Conservation (phyloP, 2,888 invertebrate species). For the Hyalella azteca region DNA sequence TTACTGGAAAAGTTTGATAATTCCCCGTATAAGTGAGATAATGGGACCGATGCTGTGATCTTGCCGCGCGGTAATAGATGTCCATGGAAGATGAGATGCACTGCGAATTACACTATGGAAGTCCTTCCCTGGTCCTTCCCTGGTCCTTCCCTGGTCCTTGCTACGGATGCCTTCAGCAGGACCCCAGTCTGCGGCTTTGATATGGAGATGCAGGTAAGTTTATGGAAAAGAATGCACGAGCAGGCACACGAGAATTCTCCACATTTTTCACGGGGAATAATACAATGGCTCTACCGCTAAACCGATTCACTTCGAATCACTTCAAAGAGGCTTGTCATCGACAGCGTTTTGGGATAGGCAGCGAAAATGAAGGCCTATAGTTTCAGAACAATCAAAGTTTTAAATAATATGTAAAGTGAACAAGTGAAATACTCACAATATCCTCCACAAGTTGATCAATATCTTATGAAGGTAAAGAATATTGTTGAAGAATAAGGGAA, state of each 20-base stretch:
- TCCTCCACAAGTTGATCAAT: too few species aligned
- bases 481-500: too few species aligned
- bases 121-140: neutral
- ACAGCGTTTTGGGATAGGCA: neutral
- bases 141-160: neutral
- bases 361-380: too few species aligned
- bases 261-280: neutral
- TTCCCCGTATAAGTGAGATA: conserved; percentile 1
- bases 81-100: neutral
- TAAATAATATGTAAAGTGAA: too few species aligned
- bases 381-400: too few species aligned
- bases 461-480: too few species aligned
- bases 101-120: neutral
- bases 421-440: too few species aligned
- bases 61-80: neutral
- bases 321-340: neutral
- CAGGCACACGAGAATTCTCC: conserved; percentile 4
- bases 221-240: conserved; percentile 3
- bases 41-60: conserved; percentile 3
- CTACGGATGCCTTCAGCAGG: neutral
- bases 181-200: conserved; percentile 6
- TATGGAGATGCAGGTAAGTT: conserved; percentile 6
- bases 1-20: too few species aligned
- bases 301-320: conserved; percentile 19
- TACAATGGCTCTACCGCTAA: conserved; percentile 2